Conservation (phyloP, 1,140 invertebrate species). For the Brachionus asplanchnoidis region DNA sequence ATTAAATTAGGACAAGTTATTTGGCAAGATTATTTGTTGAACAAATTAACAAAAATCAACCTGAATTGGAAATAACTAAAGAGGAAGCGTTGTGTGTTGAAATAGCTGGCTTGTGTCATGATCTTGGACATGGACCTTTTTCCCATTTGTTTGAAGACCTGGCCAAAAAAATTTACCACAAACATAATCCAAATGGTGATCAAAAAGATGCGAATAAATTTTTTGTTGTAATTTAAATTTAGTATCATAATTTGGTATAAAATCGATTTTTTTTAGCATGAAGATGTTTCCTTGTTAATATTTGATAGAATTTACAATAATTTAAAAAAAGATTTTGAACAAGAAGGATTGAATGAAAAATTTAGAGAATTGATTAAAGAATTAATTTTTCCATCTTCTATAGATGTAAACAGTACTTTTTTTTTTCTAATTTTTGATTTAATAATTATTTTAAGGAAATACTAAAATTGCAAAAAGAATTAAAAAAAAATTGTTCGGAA, state of each 20-base stretch:
- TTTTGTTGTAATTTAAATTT: neutral
- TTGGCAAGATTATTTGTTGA: constrained; percentile 55
- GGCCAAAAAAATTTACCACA: constrained; percentile 34
- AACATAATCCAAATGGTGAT: constrained; percentile 8
- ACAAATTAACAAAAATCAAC: constrained; percentile 53
- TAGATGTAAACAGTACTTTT: neutral
- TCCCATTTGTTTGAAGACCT: constrained; percentile 63
- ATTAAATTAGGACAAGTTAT: constrained; percentile 52
- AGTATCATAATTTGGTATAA: neutral
- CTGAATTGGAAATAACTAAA: constrained; percentile 56
- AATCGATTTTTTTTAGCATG: constrained; percentile 54
- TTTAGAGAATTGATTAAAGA: constrained; percentile 58
- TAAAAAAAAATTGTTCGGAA: neutral
- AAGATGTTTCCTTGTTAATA: constrained; percentile 57
- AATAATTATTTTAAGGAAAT: neutral
- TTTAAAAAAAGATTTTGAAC: constrained; percentile 48
- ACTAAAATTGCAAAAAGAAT: neutral
- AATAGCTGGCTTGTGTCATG: constrained; percentile 67
- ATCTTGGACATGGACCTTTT: constrained; percentile 65
- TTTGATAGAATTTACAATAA: constrained; percentile 58
- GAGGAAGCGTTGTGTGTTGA: constrained; percentile 60
- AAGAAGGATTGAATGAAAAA: constrained; percentile 45
- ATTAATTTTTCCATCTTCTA: constrained; percentile 49
- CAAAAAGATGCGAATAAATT: neutral
- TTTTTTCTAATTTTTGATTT: neutral